These are phyloP conservation scores for Leucophenga maculata DNA, from an alignment of 2,888 invertebrate genomes.

Conservation along the genomic window DNA sequence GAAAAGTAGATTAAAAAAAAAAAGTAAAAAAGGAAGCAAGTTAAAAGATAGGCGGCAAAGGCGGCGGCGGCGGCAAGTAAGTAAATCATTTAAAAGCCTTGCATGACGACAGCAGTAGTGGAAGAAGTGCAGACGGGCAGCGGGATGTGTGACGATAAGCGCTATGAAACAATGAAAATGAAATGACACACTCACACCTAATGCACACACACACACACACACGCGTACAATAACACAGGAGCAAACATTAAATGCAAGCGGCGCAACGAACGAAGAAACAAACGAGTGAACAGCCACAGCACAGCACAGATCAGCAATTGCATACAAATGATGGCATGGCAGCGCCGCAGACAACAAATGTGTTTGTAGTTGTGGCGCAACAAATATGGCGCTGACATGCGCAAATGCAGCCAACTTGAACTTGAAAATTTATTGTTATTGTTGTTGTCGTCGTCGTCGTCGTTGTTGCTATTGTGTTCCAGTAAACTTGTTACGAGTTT, in stretches of 20 bases:
- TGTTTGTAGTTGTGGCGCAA: conserved; percentile 31
- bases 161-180: neutral
- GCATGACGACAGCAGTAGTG: conserved; percentile 59
- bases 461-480: conserved; percentile 36
- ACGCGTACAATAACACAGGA: neutral
- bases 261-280: conserved; percentile 25
- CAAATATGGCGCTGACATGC: conserved; percentile 63
- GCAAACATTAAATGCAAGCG: conserved; percentile 26
- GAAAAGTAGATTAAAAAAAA: conserved; percentile 31
- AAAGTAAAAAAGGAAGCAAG: conserved; percentile 43
- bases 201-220: neutral
- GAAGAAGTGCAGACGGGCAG: conserved; percentile 12
- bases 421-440: conserved; percentile 64
- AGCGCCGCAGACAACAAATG: conserved; percentile 9
- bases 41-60: too few relatives aligned
- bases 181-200: neutral
- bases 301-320: conserved; percentile 1
- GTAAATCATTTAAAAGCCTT: conserved; percentile 29
- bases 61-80: conserved; percentile 1
- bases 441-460: conserved; percentile 42
- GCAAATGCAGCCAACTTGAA: conserved; percentile 70
- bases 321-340: neutral
- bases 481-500: conserved; percentile 43
- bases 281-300: conserved; percentile 16
- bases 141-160: neutral